Evolutionary conservation across 2,888 invertebrate species (phyloP), one percentile per base, ranked within the genome.

Genomic region (Dynastes grantii): DNA sequence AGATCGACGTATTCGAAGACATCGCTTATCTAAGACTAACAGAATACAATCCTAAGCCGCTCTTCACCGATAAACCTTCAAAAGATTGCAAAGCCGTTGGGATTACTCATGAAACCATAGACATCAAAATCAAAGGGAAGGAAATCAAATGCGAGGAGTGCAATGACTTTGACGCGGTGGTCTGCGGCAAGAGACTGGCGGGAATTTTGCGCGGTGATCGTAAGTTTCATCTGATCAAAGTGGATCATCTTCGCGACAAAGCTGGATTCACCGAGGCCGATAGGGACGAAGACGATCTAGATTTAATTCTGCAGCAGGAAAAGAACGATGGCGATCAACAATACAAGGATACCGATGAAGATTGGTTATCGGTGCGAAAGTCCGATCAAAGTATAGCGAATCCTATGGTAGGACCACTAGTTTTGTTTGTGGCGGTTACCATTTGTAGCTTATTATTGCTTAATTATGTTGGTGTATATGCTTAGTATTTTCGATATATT

Each of bases 321-420:
- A 8, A 61, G 16, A 11, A 2, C 22, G 29, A 61, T 61, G 9
- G 22, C 5, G 58, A 27, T 13, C 22, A 9, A 22, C 22, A 61
- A 22, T 29, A 61, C 11, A 45, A 45, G 11, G 45, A 29, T 8
- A 22, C 58, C 4, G 58, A 61, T 2, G 58, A 61, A 1, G 58
- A 61, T 9, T 61, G 58, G 58, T 61, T 61, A 61, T 61, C 58
- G 9, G 29, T 61, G 58, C 13, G 58, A 16, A 61, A 61, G 29
- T 27, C 16, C 1, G 11, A 6, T 61, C 27, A 22, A 61, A 16
- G 9, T n/a, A 9, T 16, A 27, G 8, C 58, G 8, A 61, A 0
- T 1, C 2, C 11, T 8, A 11, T 45, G 11, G 11, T 1, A 2
- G 8, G 8, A 45, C 11, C 11, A 2, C 45, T 8, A 45, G 8